Conservation (phyloP, 2,113 vertebrate species). For the Prietella phreatophila region DNA sequence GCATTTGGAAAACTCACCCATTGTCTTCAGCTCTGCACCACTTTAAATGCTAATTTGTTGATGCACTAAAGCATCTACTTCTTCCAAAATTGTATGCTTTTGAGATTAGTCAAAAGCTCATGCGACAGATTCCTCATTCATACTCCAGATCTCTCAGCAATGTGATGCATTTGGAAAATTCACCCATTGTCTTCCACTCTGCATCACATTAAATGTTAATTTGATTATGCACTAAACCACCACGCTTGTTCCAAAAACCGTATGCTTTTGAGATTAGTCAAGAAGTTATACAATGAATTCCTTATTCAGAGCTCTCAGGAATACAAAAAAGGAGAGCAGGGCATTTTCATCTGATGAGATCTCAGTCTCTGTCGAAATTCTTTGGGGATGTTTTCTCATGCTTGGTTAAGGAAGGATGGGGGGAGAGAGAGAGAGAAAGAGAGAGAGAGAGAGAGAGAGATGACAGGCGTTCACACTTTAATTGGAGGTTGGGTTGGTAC, state of each 20-base stretch:
- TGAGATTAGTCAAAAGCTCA: constrained; percentile 20
- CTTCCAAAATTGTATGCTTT: constrained; percentile 14
- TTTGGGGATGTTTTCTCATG: constrained; percentile 51
- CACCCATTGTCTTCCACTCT: constrained; percentile 18
- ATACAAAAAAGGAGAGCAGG: constrained; percentile 70
- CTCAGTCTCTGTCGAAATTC: constrained; percentile 65
- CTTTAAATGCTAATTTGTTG: constrained; percentile 30
- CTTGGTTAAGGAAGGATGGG: constrained; percentile 59
- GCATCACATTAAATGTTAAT: constrained; percentile 29
- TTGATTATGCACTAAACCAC: constrained; percentile 25
- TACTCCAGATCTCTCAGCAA: constrained; percentile 11
- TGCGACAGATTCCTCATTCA: constrained; percentile 15
- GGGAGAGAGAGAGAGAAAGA: constrained; percentile 57
- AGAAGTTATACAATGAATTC: constrained; percentile 13
- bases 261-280: constrained; percentile 29
- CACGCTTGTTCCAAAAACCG: constrained; percentile 20
- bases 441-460: constrained; percentile 62
- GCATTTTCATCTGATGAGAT: constrained; percentile 64
- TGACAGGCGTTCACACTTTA: constrained; percentile 46
- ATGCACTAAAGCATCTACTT: constrained; percentile 25
- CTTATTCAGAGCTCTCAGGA: constrained; percentile 58
- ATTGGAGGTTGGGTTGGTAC: constrained; percentile 68
- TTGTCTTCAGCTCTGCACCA: constrained; percentile 11
- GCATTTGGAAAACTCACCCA: neutral
- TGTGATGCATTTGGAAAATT: constrained; percentile 16